Evolutionary conservation across 2,797 vertebrate genomes (phyloP).

Genomic region (Thripadectes ignobilis): DNA sequence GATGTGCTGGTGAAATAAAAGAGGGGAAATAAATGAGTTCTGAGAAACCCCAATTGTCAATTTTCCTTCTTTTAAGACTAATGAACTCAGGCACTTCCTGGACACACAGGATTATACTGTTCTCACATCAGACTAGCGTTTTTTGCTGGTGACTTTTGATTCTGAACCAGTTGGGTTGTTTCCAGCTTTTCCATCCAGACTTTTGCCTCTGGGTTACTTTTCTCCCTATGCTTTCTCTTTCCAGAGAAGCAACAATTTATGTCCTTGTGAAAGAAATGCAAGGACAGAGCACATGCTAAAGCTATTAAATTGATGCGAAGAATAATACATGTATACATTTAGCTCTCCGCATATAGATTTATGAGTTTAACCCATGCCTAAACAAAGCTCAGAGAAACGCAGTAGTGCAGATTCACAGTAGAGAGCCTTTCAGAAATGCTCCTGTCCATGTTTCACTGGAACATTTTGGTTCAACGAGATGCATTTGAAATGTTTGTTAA

Average conservation of each 20-base stretch:
- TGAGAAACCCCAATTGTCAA: background rate
- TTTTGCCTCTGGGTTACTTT: background rate
- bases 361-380: background rate
- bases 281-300: background rate
- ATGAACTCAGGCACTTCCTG: background rate
- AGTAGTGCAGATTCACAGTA: background rate
- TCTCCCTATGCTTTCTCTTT: background rate
- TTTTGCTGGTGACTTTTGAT: background rate
- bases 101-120: background rate
- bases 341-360: background rate
- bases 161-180: background rate
- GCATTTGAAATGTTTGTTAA: background rate
- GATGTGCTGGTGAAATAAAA: background rate
- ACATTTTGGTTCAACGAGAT: background rate
- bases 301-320: background rate
- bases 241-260: background rate
- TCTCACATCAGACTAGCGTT: background rate
- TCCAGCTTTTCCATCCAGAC: background rate
- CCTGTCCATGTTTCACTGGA: background rate
- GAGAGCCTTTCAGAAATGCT: background rate
- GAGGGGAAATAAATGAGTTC: background rate
- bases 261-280: background rate
- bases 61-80: background rate
- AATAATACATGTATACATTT: background rate
- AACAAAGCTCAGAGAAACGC: background rate